phyloP scores from a whole-genome alignment of 2,113 vertebrate genomes.

The Gobiocypris rarus region DNA sequence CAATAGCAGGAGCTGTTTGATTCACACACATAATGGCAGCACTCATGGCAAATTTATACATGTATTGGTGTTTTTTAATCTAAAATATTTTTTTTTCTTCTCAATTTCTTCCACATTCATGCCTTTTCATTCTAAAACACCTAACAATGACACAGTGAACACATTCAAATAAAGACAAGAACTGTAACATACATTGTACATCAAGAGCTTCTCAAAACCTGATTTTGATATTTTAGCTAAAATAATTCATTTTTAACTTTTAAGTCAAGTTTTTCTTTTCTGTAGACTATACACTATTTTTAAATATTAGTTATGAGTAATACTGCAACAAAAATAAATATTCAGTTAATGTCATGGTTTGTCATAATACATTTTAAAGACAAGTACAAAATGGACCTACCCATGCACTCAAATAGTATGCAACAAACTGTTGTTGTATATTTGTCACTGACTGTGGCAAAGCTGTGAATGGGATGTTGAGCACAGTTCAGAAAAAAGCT shows the following conservation, averaged over 20 bases:
- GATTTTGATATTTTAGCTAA: conserved; percentile 80
- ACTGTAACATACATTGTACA: conserved; percentile 75
- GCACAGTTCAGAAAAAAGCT: conserved; percentile 38
- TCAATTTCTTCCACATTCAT: conserved; percentile 54
- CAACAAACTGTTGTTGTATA: not conserved
- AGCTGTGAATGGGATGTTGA: conserved; percentile 13
- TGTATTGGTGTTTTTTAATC: conserved; percentile 28
- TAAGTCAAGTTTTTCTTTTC: conserved; percentile 66
- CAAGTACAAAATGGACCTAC: conserved; percentile 38
- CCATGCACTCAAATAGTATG: conserved; percentile 38
- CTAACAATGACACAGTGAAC: conserved; percentile 61
- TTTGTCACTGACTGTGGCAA: conserved; percentile 2
- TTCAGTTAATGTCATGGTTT: conserved; percentile 81
- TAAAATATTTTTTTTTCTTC: conserved; percentile 36
- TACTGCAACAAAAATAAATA: conserved; percentile 91
- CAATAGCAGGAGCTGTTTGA: conserved; percentile 33
- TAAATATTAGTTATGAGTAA: conserved; percentile 82
- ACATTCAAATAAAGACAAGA: conserved; percentile 64
- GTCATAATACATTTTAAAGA: conserved; percentile 75
- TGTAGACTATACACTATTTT: conserved; percentile 77
- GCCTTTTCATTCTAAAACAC: conserved; percentile 59
- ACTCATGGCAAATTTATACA: conserved; percentile 39
- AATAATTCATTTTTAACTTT: conserved; percentile 76
- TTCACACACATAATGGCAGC: conserved; percentile 39
- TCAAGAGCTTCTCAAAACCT: conserved; percentile 78